These are phyloP conservation scores for Syngnathoides biaculeatus DNA, from an alignment of 2,113 vertebrate genomes.

Conservation along the genomic window DNA sequence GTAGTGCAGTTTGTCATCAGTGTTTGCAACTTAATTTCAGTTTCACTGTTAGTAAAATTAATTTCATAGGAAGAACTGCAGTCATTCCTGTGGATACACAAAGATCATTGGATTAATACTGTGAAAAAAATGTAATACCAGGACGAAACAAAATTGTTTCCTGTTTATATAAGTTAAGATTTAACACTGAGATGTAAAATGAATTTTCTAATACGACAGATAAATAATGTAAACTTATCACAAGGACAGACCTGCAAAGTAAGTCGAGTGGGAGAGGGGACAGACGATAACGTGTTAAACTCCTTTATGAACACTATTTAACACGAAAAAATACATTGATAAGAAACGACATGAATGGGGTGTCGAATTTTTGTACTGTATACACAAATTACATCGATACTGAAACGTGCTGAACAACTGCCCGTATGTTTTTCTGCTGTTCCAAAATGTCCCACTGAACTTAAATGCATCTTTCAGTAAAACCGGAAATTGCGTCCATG, in stretches of 20 bases:
- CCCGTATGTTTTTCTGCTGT: background rate
- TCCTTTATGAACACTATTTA: background rate
- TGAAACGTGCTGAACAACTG: too few relatives aligned
- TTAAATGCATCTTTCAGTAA: background rate
- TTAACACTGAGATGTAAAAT: background rate
- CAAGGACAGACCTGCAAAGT: background rate
- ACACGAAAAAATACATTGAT: too few relatives aligned
- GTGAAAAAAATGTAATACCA: background rate
- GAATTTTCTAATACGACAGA: background rate
- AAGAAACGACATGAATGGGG: background rate
- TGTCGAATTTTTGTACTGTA: background rate
- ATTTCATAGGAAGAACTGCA: too few relatives aligned
- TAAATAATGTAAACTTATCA: background rate
- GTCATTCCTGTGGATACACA: too few relatives aligned
- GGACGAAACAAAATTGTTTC: background rate
- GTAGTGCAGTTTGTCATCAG: background rate
- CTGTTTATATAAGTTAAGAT: background rate
- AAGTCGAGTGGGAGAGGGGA: background rate
- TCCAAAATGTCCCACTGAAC: background rate
- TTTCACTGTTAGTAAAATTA: background rate
- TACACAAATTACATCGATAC: background rate
- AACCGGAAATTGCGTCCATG: constrained; percentile 37
- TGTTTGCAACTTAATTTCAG: background rate
- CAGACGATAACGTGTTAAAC: too few relatives aligned
- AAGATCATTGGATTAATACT: background rate